Evolutionary conservation across 2,113 vertebrate species (phyloP).

Genomic region (Syngnathus scovelli): DNA sequence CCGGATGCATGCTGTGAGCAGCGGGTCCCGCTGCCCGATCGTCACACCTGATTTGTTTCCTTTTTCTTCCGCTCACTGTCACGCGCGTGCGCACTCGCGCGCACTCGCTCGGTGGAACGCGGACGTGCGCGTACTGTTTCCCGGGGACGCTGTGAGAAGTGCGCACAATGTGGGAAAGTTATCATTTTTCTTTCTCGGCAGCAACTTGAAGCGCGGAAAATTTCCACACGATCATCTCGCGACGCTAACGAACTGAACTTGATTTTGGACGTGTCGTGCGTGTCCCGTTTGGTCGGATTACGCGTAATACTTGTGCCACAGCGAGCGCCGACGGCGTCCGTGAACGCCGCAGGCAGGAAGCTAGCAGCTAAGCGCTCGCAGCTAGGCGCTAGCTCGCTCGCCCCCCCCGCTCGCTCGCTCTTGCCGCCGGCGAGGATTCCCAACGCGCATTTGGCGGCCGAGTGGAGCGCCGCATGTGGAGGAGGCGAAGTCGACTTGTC

Average conservation of each 20-base stretch:
- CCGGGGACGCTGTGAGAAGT: neutral
- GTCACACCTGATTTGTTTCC: too few species aligned
- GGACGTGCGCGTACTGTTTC: neutral
- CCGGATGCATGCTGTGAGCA: too few species aligned
- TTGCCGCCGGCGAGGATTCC: neutral
- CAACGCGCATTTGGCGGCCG: neutral
- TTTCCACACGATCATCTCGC: constrained; percentile 28
- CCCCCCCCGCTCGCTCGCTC: too few species aligned
- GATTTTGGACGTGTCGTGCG: neutral
- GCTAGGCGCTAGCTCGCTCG: neutral
- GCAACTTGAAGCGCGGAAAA: constrained; percentile 31
- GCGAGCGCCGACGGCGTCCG: constrained; percentile 34
- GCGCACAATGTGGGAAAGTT: constrained; percentile 18
- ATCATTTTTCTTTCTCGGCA: constrained; percentile 19
- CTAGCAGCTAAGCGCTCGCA: neutral
- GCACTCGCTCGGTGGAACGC: neutral
- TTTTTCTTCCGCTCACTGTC: too few species aligned
- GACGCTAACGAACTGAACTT: neutral
- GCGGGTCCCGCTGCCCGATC: too few species aligned
- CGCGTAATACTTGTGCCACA: constrained; percentile 14
- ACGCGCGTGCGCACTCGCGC: neutral
- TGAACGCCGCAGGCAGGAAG: constrained; percentile 37
- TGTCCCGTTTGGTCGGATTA: neutral
- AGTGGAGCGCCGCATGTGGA: neutral
- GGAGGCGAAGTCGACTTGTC: neutral